phyloP scores from a whole-genome alignment of 2,113 vertebrate species.

The Cavia aperea region DNA sequence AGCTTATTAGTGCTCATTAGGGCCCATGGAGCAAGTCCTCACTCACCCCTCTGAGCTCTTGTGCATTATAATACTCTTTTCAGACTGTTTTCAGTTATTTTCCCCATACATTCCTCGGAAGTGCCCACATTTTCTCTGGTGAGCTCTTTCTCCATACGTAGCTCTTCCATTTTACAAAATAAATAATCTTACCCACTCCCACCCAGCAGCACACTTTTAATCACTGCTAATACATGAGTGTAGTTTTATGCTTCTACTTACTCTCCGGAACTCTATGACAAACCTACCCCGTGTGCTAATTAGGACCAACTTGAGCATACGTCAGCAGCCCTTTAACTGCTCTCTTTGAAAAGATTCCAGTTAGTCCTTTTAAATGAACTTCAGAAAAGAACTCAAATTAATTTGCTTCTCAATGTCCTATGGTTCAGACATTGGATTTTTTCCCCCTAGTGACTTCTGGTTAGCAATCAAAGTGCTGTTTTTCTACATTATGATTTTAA shows the following conservation, averaged over 20 bases:
- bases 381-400: constrained; percentile 67
- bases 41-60: neutral
- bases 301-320: constrained; percentile 55
- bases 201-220: constrained; percentile 44
- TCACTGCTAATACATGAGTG: constrained; percentile 27
- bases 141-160: constrained; percentile 35
- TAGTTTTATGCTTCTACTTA: constrained; percentile 41
- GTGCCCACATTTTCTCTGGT: constrained; percentile 48
- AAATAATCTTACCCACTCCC: constrained; percentile 49
- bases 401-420: constrained; percentile 58
- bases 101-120: constrained; percentile 23
- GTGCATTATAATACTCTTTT: constrained; percentile 9
- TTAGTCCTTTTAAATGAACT: constrained; percentile 61
- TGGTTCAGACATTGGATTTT: constrained; percentile 57
- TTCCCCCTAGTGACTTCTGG: constrained; percentile 47
- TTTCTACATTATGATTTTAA: constrained; percentile 54
- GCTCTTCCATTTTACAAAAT: constrained; percentile 40
- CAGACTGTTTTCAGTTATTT: constrained; percentile 46
- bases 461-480: constrained; percentile 58
- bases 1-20: constrained; percentile 57
- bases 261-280: constrained; percentile 17
- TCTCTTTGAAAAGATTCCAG: constrained; percentile 62
- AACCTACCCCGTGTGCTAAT: constrained; percentile 51
- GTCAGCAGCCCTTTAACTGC: constrained; percentile 53
- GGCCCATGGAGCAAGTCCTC: constrained; percentile 24